Evolutionary conservation across 1,140 invertebrate genomes (phyloP).

Genomic region (Tigriopus japonicus): DNA sequence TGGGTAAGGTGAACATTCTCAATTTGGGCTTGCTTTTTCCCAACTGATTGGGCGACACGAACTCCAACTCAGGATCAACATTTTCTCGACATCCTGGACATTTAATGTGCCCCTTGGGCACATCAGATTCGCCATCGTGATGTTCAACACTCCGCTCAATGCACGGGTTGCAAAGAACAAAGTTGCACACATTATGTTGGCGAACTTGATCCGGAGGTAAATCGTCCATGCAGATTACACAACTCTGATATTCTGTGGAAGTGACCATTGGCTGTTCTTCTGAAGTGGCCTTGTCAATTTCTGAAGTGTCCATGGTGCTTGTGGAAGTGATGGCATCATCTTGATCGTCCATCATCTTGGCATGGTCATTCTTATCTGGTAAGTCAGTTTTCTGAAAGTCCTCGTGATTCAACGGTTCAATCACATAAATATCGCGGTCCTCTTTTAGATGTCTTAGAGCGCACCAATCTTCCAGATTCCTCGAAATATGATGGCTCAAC

Average conservation of each 20-base stretch:
- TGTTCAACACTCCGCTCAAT: conserved; percentile 7
- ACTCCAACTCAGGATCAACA: conserved; percentile 29
- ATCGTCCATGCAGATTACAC: conserved; percentile 11
- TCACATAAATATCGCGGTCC: conserved; percentile 4
- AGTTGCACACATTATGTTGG: conserved; percentile 5
- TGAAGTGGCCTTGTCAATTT: neutral
- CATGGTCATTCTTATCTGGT: neutral
- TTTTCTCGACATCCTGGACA: conserved; percentile 33
- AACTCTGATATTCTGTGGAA: conserved; percentile 1
- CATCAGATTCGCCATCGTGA: neutral
- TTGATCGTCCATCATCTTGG: neutral
- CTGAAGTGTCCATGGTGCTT: neutral
- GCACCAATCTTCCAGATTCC: conserved; percentile 31
- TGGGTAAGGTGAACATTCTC: conserved; percentile 33
- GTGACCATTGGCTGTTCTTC: neutral
- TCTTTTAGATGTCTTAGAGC: conserved; percentile 2
- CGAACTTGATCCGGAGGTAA: neutral
- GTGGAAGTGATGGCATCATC: neutral
- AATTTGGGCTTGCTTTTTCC: conserved; percentile 23
- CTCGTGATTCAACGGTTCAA: neutral
- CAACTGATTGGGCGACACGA: conserved; percentile 26
- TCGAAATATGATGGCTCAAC: conserved; percentile 39
- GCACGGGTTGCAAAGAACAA: conserved; percentile 4
- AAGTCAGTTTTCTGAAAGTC: neutral
- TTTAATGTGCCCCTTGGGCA: conserved; percentile 21